Evolutionary conservation across 2,888 invertebrate genomes (phyloP).

Genomic region (Antitype chi): DNA sequence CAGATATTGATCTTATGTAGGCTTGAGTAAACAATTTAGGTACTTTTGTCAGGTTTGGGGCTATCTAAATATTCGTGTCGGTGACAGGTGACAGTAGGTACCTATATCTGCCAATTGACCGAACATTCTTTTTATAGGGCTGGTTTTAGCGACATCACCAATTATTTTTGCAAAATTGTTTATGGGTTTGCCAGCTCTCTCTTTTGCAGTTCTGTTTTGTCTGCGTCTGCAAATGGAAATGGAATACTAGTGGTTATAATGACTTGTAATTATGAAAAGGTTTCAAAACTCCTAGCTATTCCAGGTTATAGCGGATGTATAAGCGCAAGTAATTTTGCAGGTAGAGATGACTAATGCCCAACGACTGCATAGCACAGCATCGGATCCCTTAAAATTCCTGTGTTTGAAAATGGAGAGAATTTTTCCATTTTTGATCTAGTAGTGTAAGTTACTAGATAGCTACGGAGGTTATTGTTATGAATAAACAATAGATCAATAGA

Average conservation of each 20-base stretch:
- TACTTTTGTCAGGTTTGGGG: background rate
- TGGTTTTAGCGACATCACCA: background rate
- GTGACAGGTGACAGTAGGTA: background rate
- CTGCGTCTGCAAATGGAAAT: background rate
- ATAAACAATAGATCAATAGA: background rate
- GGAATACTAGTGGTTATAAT: constrained; percentile 16
- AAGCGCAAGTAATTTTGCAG: constrained; percentile 47
- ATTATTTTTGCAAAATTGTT: constrained; percentile 1
- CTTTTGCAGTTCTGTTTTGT: background rate
- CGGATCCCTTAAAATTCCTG: constrained; percentile 11
- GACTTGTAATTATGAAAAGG: constrained; percentile 35
- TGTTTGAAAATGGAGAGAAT: background rate
- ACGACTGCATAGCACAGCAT: constrained; percentile 15
- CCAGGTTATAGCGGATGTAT: constrained; percentile 40
- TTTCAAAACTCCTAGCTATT: constrained; percentile 28
- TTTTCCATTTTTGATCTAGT: background rate
- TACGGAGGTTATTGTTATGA: background rate
- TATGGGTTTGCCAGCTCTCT: background rate
- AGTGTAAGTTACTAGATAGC: background rate
- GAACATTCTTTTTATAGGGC: background rate
- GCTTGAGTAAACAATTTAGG: constrained; percentile 39
- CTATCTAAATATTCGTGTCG: background rate
- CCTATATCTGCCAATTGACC: background rate
- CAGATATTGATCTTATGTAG: constrained; percentile 43
- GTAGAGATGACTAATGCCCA: constrained; percentile 53